Evolutionary conservation across 1,140 invertebrate species (phyloP), one percentile per base, ranked within the genome.

Genomic region (Neuroterus valhalla): DNA sequence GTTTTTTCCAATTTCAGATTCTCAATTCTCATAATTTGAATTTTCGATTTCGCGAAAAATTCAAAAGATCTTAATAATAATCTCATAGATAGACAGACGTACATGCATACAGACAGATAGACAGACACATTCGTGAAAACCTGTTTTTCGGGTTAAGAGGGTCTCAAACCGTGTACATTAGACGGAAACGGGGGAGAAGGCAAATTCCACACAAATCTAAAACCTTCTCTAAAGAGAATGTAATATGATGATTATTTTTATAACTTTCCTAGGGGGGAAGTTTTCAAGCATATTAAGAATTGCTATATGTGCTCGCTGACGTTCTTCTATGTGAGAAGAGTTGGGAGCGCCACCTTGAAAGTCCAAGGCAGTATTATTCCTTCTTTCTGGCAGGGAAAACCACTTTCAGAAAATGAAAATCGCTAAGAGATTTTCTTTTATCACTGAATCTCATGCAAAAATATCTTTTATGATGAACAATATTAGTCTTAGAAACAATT

Each of bases 241-340:
- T n/a, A 70, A 71, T 55, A 17, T 21, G 21, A 72, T 68, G 23
- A 68, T 52, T 52, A 55, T 68, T 72, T 67, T 17, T 62, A 38
- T 46, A 67, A 67, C 50, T 67, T 38, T 8, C 12, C 38, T 42
- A n/a, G 48, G 66, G 66, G 19, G 2, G 44, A 62, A 71, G 19
- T 71, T 62, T 62, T 62, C n/a, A 62, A 62, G 55, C 31, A 62
- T 38, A 38, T 62, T 62, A 62, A 62, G 31, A 62, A 62, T 23
- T 62, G 55, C 55, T 62, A 62, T 26, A 62, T 62, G 31, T 62
- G 55, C 55, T 62, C 55, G 31, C 55, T 62, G 55, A 62, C 21
- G 55, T 62, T 31, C 55, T 62, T 62, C 31, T 62, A 62, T 31
- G 55, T 62, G n/a, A 62, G 31, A 31, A 62, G 23, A 38, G 15